Conservation (phyloP, 2,113 vertebrate genomes). For the Rana temporaria region DNA sequence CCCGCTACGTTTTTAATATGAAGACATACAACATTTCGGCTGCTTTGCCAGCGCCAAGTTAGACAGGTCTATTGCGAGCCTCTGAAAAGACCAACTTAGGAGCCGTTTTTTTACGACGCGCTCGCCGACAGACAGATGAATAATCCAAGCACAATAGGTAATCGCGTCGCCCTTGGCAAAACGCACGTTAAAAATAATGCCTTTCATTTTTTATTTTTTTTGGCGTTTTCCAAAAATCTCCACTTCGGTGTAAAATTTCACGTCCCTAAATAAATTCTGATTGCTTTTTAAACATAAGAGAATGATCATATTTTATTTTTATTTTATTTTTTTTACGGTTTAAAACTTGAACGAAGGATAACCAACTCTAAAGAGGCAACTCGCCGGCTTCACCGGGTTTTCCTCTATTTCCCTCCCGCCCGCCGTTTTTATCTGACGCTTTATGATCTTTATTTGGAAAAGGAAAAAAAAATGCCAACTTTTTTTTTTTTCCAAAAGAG, state of each 20-base stretch:
- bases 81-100: no score
- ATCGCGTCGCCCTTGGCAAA: constrained; percentile 14
- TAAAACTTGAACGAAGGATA: constrained; percentile 22
- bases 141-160: constrained; percentile 4
- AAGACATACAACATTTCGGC: no score
- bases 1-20: no score
- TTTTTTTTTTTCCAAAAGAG: not conserved
- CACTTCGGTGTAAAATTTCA: constrained; percentile 34
- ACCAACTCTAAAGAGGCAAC: not conserved
- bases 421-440: constrained; percentile 35
- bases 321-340: constrained; percentile 30
- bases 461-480: no score
- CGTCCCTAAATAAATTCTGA: constrained; percentile 34
- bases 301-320: constrained; percentile 2
- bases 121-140: not conserved
- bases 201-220: not conserved
- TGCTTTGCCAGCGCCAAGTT: no score
- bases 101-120: not conserved
- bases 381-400: constrained; percentile 3
- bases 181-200: constrained; percentile 5
- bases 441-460: constrained; percentile 19
- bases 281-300: constrained; percentile 30
- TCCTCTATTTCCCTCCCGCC: constrained; percentile 13
- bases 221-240: constrained; percentile 1
- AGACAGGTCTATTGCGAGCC: no score